Conservation (phyloP, 2,113 vertebrate species). For the Neogobius melanostomus region DNA sequence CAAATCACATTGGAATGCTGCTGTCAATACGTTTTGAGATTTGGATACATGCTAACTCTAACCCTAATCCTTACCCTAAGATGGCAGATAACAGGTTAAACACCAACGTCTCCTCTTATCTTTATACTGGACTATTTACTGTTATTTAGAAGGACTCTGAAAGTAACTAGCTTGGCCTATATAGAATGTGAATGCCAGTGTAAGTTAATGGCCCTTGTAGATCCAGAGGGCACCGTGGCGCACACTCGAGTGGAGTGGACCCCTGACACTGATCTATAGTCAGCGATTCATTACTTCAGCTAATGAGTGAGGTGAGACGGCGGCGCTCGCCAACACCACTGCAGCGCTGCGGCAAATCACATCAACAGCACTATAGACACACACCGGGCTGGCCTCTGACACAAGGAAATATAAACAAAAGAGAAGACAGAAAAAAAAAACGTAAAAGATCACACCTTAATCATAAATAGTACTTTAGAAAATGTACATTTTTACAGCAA, state of each 20-base stretch:
- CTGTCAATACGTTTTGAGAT: too few relatives aligned
- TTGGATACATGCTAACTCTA: too few relatives aligned
- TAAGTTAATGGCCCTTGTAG: not conserved
- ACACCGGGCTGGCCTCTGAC: conserved; percentile 14
- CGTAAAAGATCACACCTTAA: too few relatives aligned
- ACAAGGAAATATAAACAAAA: not conserved
- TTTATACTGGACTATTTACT: too few relatives aligned
- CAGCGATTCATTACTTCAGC: conserved; percentile 59
- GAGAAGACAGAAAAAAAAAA: not conserved
- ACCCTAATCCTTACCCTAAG: too few relatives aligned
- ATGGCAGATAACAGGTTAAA: too few relatives aligned
- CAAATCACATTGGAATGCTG: too few relatives aligned
- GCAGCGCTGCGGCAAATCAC: conserved; percentile 56
- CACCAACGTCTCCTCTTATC: too few relatives aligned
- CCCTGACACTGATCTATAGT: conserved; percentile 63
- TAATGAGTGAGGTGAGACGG: conserved; percentile 64
- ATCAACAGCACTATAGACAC: conserved; percentile 21
- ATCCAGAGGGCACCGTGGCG: conserved; percentile 17
- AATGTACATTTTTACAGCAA: too few relatives aligned
- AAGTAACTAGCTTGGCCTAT: not conserved
- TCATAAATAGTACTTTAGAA: too few relatives aligned
- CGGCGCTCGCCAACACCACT: conserved; percentile 28
- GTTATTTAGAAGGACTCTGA: not conserved
- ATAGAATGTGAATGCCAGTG: not conserved
- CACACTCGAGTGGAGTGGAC: conserved; percentile 39